These are phyloP conservation scores for Avahi laniger DNA, from an alignment of 2,797 vertebrate genomes.

Conservation along the genomic window DNA sequence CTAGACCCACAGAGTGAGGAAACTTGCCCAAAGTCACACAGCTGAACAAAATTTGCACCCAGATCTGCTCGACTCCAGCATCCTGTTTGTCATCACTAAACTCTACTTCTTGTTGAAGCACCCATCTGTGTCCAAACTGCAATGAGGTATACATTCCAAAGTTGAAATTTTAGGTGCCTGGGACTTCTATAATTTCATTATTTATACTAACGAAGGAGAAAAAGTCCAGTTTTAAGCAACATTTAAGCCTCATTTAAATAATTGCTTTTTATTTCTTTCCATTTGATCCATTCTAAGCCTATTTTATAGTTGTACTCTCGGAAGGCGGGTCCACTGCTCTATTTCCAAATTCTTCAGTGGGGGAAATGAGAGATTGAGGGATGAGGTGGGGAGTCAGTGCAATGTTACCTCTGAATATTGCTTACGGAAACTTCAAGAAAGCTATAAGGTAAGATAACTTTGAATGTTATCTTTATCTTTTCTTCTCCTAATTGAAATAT, in stretches of 20 bases:
- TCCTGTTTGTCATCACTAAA: neutral
- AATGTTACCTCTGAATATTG: neutral
- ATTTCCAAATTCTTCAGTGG: neutral
- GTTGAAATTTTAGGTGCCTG: neutral
- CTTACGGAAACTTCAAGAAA: conserved; percentile 3
- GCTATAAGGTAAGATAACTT: neutral
- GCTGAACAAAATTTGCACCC: neutral
- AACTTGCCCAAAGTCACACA: neutral
- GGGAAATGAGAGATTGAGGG: neutral
- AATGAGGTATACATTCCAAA: neutral
- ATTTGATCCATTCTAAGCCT: neutral
- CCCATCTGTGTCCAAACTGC: neutral
- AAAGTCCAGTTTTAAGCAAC: neutral
- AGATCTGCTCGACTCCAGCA: neutral
- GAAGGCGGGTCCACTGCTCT: neutral
- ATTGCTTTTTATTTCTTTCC: neutral
- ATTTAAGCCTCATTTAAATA: neutral
- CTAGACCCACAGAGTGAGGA: neutral
- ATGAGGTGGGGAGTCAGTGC: neutral
- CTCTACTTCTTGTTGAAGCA: neutral
- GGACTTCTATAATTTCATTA: neutral
- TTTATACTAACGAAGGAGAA: neutral
- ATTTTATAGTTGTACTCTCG: neutral
- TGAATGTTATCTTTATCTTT: neutral
- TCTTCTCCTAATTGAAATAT: conserved; percentile 3